A percentile compares a stretch with the other conserved stretches of the same genome.
phyloP scores from a whole-genome alignment of 2,113 vertebrate genomes.

The Octodon degus region DNA sequence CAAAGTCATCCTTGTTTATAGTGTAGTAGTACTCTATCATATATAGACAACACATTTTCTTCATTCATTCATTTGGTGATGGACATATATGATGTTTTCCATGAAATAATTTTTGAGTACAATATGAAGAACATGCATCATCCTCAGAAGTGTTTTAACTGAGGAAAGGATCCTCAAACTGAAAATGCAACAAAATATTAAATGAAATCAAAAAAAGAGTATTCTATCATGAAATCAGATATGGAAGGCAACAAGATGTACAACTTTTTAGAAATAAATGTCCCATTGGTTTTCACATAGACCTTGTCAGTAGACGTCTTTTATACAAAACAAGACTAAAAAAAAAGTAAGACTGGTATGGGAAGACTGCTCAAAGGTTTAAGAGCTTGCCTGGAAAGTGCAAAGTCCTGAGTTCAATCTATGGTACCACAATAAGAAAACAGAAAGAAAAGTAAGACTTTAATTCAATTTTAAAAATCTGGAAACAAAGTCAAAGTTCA shows the following conservation, averaged over 20 bases:
- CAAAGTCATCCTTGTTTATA: neutral
- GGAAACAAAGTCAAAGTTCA: neutral
- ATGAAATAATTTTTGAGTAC: neutral
- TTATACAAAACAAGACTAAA: neutral
- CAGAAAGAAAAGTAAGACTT: neutral
- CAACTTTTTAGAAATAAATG: neutral
- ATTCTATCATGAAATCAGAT: neutral
- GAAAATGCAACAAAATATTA: neutral
- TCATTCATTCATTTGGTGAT: neutral
- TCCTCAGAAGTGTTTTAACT: neutral
- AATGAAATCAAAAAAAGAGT: neutral
- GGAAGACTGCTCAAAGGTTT: too few relatives aligned
- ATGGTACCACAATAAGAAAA: too few relatives aligned
- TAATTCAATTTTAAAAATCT: neutral
- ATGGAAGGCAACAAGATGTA: neutral
- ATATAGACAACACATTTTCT: neutral
- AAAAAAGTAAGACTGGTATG: neutral
- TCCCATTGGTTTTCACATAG: neutral
- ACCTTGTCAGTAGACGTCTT: neutral
- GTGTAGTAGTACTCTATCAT: neutral
- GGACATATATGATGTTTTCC: neutral
- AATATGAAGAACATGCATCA: neutral
- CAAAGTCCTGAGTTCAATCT: too few relatives aligned
- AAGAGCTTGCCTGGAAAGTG: too few relatives aligned
- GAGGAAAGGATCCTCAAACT: neutral